phyloP scores from a whole-genome alignment of 1,140 invertebrate species.

The Drosophila aff. region DNA sequence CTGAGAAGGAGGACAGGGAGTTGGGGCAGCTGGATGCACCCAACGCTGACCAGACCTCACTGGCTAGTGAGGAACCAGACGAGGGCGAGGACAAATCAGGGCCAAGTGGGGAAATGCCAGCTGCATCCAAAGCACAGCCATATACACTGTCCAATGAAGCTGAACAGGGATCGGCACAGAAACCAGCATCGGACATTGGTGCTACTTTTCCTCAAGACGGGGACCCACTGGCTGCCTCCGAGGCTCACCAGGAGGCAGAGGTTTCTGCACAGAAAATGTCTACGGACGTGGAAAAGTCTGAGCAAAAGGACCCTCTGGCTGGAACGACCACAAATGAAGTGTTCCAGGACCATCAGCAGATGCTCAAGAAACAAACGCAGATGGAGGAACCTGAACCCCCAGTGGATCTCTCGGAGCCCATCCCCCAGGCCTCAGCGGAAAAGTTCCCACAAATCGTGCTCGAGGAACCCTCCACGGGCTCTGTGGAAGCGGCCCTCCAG shows the following conservation, averaged over 20 bases:
- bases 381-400: not conserved
- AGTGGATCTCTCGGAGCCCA: not conserved
- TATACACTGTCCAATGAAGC: not conserved
- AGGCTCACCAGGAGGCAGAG: not conserved
- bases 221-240: no score
- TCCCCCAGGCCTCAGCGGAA: not conserved
- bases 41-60: not conserved
- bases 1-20: constrained; percentile 23
- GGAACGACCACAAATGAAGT: not conserved
- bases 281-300: not conserved
- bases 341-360: not conserved
- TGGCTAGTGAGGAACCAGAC: no score
- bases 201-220: not conserved
- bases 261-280: not conserved
- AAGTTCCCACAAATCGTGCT: not conserved
- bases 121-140: not conserved
- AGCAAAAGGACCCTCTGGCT: not conserved
- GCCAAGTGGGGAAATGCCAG: no score
- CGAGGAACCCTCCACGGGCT: not conserved
- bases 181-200: not conserved
- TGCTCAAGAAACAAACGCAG: not conserved
- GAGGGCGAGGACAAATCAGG: not conserved
- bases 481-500: not conserved
- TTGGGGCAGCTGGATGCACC: not conserved
- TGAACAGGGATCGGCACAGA: not conserved